A percentile compares a stretch with the other conserved stretches of the same genome.
Conservation (phyloP, 2,888 invertebrate genomes). For the Chloroclystis v-ata region DNA sequence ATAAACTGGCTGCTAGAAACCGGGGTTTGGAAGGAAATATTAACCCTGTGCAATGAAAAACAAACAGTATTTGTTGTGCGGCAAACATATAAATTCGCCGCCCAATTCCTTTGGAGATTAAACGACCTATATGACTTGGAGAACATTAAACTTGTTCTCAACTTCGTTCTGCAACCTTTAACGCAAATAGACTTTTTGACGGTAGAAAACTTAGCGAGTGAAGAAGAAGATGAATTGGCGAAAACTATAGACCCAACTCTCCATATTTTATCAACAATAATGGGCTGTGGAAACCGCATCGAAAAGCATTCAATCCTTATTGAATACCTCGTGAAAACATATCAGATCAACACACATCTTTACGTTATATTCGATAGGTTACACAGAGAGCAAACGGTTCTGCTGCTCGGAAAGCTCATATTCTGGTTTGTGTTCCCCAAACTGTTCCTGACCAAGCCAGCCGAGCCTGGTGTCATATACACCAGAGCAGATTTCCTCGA, state of each 20-base stretch:
- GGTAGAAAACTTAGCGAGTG: slow-evolving; percentile 66
- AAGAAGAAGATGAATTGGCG: slow-evolving; percentile 71
- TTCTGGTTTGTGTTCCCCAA: slow-evolving; percentile 64
- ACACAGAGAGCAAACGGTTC: slow-evolving; percentile 62
- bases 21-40: slow-evolving; percentile 81
- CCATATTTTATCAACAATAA: slow-evolving; percentile 74
- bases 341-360: slow-evolving; percentile 54
- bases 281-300: slow-evolving; percentile 70
- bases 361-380: slow-evolving; percentile 57
- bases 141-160: slow-evolving; percentile 76
- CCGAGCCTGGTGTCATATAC: slow-evolving; percentile 48
- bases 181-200: slow-evolving; percentile 73
- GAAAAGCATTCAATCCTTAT: slow-evolving; percentile 53
- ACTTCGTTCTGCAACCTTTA: slow-evolving; percentile 77
- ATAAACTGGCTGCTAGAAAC: slow-evolving; percentile 80
- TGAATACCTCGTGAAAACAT: slow-evolving; percentile 47
- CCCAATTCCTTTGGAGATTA: slow-evolving; percentile 77
- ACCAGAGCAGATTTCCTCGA: slow-evolving; percentile 55
- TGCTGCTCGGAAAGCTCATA: slow-evolving; percentile 69
- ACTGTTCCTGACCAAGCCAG: slow-evolving; percentile 50
- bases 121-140: slow-evolving; percentile 65
- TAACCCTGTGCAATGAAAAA: slow-evolving; percentile 80
- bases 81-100: slow-evolving; percentile 81
- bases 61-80: slow-evolving; percentile 85
- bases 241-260: slow-evolving; percentile 76